A percentile compares a stretch with the other conserved stretches of the same genome.
These are phyloP conservation scores for Nymphicus hollandicus DNA, from an alignment of 2,113 vertebrate species.

Conservation along the genomic window DNA sequence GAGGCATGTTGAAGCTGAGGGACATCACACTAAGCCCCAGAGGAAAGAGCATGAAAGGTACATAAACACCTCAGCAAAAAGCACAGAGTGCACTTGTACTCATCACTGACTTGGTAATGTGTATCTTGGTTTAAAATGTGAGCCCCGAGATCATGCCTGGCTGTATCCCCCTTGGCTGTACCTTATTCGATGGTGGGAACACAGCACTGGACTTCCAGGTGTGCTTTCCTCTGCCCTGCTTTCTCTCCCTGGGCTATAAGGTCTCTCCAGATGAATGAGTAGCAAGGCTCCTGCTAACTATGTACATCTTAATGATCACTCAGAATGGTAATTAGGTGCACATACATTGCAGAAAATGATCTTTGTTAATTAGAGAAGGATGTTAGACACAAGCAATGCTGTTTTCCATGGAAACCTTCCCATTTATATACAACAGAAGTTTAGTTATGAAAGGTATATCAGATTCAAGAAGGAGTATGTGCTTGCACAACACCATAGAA, in stretches of 20 bases:
- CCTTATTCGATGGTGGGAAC: not conserved
- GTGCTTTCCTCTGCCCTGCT: not conserved
- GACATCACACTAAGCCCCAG: not conserved
- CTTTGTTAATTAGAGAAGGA: constrained; percentile 27
- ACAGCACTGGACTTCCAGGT: not conserved
- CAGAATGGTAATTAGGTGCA: not conserved
- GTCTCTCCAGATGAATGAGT: not conserved
- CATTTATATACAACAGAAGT: not conserved
- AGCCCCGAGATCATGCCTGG: accelerated
- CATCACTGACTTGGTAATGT: not conserved
- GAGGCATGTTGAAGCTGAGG: not conserved
- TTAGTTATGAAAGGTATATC: not conserved
- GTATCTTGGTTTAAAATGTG: not conserved
- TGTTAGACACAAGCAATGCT: not conserved
- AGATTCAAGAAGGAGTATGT: not conserved
- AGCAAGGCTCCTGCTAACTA: not conserved
- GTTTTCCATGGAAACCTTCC: not conserved
- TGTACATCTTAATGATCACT: not conserved
- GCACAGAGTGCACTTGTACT: not conserved
- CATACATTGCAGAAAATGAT: not conserved
- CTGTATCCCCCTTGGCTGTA: not conserved
- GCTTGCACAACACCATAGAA: not conserved
- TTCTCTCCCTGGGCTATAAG: not conserved
- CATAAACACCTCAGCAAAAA: not conserved
- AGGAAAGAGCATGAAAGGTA: not conserved